Evolutionary conservation across 53 echinoderm and acorn worm species (phyloP), one percentile per base, ranked within the genome.

Genomic region (Astropecten irregularis): DNA sequence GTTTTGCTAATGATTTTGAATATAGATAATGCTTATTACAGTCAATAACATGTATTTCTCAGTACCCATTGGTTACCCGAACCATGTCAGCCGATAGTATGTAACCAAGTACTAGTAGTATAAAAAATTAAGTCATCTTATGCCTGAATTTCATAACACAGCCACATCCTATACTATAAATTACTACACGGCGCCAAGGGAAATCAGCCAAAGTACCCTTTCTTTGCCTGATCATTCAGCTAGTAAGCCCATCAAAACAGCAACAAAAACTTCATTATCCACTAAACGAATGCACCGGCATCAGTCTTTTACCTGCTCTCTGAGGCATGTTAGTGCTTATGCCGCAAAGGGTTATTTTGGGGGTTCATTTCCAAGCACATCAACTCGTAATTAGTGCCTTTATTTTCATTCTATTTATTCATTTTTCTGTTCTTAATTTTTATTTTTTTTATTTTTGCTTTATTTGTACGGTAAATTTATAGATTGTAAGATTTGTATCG

Each of bases 191-290:
- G 66, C 64, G 76, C 86, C 86, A 85, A 50, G 86, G 86, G 86
- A 85, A 85, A 85, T 85, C 86, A 85, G 62, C 18, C 19, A 74
- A 63, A 85, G 70, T 64, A 52, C 56, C 52, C 40, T 37, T 9
- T 40, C 73, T 19, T 74, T 38, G 53, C 65, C 28, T 23, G 76
- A 18, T 79, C 79, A 79, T 79, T 79, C 79, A 79, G 79, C 79
- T 79, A 21, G 42, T 79, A 59, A 79, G 60, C 57, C 20, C 79
- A 79, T 79, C 42, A 56, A 79, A 79, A 62, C 42, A n/a, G 31
- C 29, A 60, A 79, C 60, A 66, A 84, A 69, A 84, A 51, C 55
- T 25, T 84, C 84, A 84, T 84, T 84, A 84, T 69, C 84, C 49
- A 54, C 56, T 42, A 42, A 50, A 70, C 70, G 70, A 84, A 69